Percentiles rank a stretch among this genome's conserved stretches.
These are phyloP conservation scores for Lagodon rhomboides DNA, from an alignment of 2,797 vertebrate species.

Conservation along the genomic window DNA sequence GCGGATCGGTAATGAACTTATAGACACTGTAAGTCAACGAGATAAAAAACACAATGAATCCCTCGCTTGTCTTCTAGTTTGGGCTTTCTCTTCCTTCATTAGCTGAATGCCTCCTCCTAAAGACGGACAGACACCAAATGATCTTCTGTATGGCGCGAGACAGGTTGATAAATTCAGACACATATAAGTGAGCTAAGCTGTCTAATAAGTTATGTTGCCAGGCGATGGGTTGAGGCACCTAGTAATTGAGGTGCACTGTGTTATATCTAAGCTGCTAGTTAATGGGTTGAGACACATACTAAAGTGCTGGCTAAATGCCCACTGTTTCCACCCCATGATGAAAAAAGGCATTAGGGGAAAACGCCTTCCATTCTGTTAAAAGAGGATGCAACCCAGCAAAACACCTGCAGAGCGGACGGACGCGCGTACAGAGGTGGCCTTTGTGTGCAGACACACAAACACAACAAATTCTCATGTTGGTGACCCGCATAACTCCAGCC, in stretches of 20 bases:
- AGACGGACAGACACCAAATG: slow-evolving; percentile 43
- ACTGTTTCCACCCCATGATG: slow-evolving; percentile 37
- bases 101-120: slow-evolving; percentile 29
- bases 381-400: slow-evolving; percentile 35
- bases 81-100: slow-evolving; percentile 18
- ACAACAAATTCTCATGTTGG: not conserved
- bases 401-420: slow-evolving; percentile 22
- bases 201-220: slow-evolving; percentile 56
- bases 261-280: slow-evolving; percentile 63
- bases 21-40: not conserved
- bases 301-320: slow-evolving; percentile 62
- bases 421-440: not conserved
- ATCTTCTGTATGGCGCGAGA: slow-evolving; percentile 36
- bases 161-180: slow-evolving; percentile 55
- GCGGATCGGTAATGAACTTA: slow-evolving; percentile 4
- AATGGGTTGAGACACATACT: slow-evolving; percentile 68
- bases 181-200: slow-evolving; percentile 49
- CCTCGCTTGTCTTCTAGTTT: not conserved
- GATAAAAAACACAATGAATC: slow-evolving; percentile 21
- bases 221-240: slow-evolving; percentile 50
- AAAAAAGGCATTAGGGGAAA: slow-evolving; percentile 61
- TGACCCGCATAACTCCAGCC: slow-evolving; percentile 3
- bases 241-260: slow-evolving; percentile 50
- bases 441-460: not conserved
- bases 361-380: slow-evolving; percentile 51